Evolutionary conservation across 1,140 invertebrate genomes (phyloP), one percentile per base, ranked within the genome.

Genomic region (Dysdera silvatica): DNA sequence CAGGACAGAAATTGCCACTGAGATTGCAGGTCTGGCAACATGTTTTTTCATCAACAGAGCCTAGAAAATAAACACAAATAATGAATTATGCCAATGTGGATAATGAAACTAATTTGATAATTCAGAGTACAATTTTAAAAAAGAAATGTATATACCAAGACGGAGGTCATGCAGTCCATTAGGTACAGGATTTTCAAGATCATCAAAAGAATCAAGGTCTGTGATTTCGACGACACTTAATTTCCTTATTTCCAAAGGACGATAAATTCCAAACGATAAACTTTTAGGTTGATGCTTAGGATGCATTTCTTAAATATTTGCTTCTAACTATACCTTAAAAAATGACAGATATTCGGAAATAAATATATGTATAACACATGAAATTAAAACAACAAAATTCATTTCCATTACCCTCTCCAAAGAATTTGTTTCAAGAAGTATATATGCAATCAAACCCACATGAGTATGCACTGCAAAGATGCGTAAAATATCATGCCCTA

Each of bases 151-250:
- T 18, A 64, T 74, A 86, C 86, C 87, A 71, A 97, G 75, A 14
- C 79, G 75, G 48, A 84, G 82, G 77, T 98, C 94, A 75, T 97
- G 93, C 0, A 97, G 77, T 28, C 95, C 94, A 29, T 87, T 88
- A 48, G 80, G 77, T 20, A 86, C 77, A 2, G 92, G 84, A 79
- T 95, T 86, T 0, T 88, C 88, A 43, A 96, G 79, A 16, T 81
- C 75, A 78, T 96, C 91, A 73, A 98, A 93, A 1, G 88, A 85
- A 55, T 87, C 75, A 0, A 87, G 82, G 53, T 89, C 91, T 2
- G 83, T 84, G 24, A 98, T 84, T 78, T 93, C 87, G 0, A 87
- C 80, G 0, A 95, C 88, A 78, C 91, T 93, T 3, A 98, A 76
- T 69, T 87, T 84, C 70, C 80, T 82, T n/a, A 98, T 85, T 73